These are phyloP conservation scores for Eilema griseolum DNA, from an alignment of 2,888 invertebrate genomes.

Conservation along the genomic window DNA sequence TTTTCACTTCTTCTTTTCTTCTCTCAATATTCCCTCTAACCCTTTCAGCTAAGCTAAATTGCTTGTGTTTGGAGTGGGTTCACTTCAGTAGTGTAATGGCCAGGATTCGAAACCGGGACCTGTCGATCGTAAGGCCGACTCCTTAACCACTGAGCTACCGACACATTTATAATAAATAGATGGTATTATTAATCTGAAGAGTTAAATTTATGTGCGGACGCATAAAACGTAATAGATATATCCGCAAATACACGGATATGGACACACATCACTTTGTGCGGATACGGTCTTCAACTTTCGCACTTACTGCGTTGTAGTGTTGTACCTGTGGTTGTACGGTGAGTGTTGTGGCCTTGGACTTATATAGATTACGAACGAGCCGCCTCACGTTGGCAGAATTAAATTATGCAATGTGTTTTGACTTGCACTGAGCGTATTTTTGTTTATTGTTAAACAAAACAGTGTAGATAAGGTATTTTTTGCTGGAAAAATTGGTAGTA, in stretches of 20 bases:
- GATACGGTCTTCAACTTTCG: background rate
- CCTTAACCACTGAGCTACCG: too few relatives aligned
- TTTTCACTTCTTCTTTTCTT: too few relatives aligned
- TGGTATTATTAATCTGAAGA: background rate
- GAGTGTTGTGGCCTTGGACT: background rate
- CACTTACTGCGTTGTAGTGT: background rate
- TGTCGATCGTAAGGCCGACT: too few relatives aligned
- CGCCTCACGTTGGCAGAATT: background rate
- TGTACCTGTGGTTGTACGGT: too few relatives aligned
- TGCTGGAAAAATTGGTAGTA: background rate
- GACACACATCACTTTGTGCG: background rate
- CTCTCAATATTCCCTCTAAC: too few relatives aligned
- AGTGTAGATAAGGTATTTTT: background rate
- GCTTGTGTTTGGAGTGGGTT: too few relatives aligned
- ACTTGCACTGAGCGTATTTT: background rate
- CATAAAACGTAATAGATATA: background rate
- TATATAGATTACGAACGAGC: conserved; percentile 3
- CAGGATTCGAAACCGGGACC: too few relatives aligned
- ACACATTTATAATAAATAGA: too few relatives aligned
- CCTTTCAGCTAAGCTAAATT: too few relatives aligned
- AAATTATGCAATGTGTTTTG: conserved; percentile 2
- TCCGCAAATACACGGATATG: conserved; percentile 1
- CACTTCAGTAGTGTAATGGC: too few relatives aligned
- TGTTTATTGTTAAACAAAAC: background rate
- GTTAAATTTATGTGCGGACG: background rate